These are phyloP conservation scores for Zosterops hypoxanthus DNA, from an alignment of 2,113 vertebrate species.

Conservation along the genomic window DNA sequence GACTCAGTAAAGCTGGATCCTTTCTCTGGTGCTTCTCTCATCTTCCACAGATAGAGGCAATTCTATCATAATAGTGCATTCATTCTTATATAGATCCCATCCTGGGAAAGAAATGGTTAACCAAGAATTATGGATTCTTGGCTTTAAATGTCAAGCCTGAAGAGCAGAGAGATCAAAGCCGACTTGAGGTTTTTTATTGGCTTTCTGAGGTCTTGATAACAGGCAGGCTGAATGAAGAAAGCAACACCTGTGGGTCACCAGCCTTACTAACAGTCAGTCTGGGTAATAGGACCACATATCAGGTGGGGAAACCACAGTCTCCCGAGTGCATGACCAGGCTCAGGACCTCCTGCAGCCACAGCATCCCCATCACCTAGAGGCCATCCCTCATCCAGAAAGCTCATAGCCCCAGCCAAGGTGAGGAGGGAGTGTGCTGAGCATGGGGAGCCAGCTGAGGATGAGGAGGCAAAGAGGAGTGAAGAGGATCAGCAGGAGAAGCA, in stretches of 20 bases:
- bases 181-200: not conserved
- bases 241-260: not conserved
- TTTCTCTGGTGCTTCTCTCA: not conserved
- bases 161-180: not conserved
- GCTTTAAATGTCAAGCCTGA: not conserved
- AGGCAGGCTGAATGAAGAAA: not conserved
- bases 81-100: not conserved
- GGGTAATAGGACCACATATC: not conserved
- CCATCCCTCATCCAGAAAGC: not conserved
- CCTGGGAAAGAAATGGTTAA: not conserved
- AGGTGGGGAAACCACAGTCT: not conserved
- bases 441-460: rapidly evolving
- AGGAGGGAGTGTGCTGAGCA: not conserved
- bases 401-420: rapidly evolving
- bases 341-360: not conserved
- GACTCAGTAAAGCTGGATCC: not conserved
- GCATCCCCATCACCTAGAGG: not conserved
- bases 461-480: not conserved
- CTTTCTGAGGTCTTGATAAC: not conserved
- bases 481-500: not conserved
- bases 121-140: not conserved
- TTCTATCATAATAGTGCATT: not conserved
- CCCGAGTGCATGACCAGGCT: rapidly evolving
- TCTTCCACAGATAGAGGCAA: not conserved
- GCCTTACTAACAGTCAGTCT: not conserved